These are phyloP conservation scores for Bombus cullumanus DNA, from an alignment of 1,140 invertebrate genomes.

Conservation along the genomic window DNA sequence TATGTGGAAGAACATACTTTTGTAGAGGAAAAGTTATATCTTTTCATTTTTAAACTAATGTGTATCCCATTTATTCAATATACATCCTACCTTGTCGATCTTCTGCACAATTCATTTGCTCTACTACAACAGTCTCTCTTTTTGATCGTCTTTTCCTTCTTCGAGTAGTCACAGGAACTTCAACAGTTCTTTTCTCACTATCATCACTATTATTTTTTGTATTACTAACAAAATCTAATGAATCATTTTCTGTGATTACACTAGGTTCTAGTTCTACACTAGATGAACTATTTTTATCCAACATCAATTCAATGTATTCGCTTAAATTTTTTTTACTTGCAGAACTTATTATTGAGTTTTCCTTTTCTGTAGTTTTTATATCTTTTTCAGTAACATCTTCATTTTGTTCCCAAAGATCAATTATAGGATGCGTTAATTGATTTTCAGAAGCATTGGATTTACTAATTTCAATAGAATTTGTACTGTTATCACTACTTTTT, in stretches of 20 bases:
- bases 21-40: too few species aligned
- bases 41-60: too few species aligned
- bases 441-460: constrained; percentile 16
- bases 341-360: constrained; percentile 33
- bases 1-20: too few species aligned
- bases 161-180: constrained; percentile 1
- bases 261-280: neutral
- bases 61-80: neutral
- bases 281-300: constrained; percentile 28
- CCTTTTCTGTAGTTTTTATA: constrained; percentile 18
- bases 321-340: constrained; percentile 25
- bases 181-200: constrained; percentile 34
- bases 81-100: constrained; percentile 61
- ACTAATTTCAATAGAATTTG: constrained; percentile 19
- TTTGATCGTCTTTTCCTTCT: constrained; percentile 54
- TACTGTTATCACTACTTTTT: constrained; percentile 25
- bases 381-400: neutral
- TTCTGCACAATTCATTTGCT: constrained; percentile 45
- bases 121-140: constrained; percentile 21
- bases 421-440: neutral
- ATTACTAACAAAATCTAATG: neutral
- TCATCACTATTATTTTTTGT: constrained; percentile 21
- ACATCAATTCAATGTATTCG: neutral
- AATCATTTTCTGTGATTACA: neutral
- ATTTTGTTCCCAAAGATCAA: constrained; percentile 11